Percentiles rank a stretch among this genome's conserved stretches.
phyloP scores from a whole-genome alignment of 2,797 vertebrate genomes.

The Gambelia wislizenii region DNA sequence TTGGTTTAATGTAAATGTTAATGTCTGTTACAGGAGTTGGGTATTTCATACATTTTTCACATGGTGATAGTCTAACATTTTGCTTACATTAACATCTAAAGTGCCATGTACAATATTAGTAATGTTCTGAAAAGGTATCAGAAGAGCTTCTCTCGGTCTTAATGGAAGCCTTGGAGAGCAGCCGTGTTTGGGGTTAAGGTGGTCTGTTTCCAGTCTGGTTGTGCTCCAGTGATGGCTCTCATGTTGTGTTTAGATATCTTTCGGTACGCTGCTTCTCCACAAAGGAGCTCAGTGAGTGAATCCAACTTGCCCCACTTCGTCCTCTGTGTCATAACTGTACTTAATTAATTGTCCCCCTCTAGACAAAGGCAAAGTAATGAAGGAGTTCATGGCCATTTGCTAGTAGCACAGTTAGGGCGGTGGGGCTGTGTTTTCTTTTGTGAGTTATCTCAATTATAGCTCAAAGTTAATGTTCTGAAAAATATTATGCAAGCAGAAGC shows the following conservation, averaged over 20 bases:
- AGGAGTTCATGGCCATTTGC: rapidly evolving
- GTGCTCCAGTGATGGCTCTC: constrained; percentile 12
- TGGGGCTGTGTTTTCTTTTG: constrained; percentile 6
- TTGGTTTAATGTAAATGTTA: not conserved
- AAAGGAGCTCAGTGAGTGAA: not conserved
- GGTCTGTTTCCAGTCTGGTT: not conserved
- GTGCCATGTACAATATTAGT: not conserved
- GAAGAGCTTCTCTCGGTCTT: not conserved
- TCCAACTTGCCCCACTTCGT: constrained; percentile 4
- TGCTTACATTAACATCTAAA: not conserved
- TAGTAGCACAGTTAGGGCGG: not conserved
- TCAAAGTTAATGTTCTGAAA: constrained; percentile 11
- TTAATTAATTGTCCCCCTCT: constrained; percentile 9
- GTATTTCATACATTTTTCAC: not conserved
- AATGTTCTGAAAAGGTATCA: not conserved
- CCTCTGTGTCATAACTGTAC: constrained; percentile 15
- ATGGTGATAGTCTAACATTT: not conserved
- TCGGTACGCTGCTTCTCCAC: constrained; percentile 6
- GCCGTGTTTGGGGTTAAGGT: not conserved
- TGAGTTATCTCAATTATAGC: not conserved
- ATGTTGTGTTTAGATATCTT: not conserved
- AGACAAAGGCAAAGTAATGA: not conserved
- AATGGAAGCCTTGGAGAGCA: not conserved
- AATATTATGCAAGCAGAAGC: constrained; percentile 26
- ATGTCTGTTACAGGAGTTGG: not conserved